These are phyloP conservation scores for Sisor rabdophorus DNA, from an alignment of 2,113 vertebrate genomes.

Conservation along the genomic window DNA sequence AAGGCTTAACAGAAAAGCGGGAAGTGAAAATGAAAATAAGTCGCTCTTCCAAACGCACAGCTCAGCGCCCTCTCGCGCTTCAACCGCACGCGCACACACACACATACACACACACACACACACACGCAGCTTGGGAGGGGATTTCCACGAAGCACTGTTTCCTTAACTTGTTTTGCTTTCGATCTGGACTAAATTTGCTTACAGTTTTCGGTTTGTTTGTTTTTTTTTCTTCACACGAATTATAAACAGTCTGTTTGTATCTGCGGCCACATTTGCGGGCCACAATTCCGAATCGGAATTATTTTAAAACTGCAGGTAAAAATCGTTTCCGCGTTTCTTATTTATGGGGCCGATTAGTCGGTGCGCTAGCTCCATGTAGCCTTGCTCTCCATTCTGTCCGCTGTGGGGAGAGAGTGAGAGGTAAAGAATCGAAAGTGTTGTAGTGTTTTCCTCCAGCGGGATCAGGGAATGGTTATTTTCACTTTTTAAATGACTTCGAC, in stretches of 20 bases:
- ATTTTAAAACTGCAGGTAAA: slow-evolving; percentile 48
- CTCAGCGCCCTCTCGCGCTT: slow-evolving; percentile 18
- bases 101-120: neutral
- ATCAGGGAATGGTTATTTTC: slow-evolving; percentile 68
- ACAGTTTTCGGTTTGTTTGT: slow-evolving; percentile 74
- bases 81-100: neutral
- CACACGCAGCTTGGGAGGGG: slow-evolving; percentile 65
- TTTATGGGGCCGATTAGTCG: slow-evolving; percentile 16
- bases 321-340: slow-evolving; percentile 48
- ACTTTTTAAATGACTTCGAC: slow-evolving; percentile 70
- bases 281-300: slow-evolving; percentile 10
- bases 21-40: slow-evolving; percentile 89
- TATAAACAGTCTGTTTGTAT: slow-evolving; percentile 3
- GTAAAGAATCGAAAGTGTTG: slow-evolving; percentile 54
- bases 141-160: slow-evolving; percentile 80
- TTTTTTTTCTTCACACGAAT: slow-evolving; percentile 61
- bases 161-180: slow-evolving; percentile 97
- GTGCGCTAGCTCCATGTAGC: slow-evolving; percentile 29
- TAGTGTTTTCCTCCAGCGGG: slow-evolving; percentile 51
- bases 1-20: slow-evolving; percentile 40
- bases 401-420: neutral
- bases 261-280: neutral
- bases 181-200: slow-evolving; percentile 79
- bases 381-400: neutral
- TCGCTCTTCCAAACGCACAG: slow-evolving; percentile 51